Evolutionary conservation across 1,140 invertebrate species (phyloP), one percentile per base, ranked within the genome.

Genomic region (Drosophila arizonae): DNA sequence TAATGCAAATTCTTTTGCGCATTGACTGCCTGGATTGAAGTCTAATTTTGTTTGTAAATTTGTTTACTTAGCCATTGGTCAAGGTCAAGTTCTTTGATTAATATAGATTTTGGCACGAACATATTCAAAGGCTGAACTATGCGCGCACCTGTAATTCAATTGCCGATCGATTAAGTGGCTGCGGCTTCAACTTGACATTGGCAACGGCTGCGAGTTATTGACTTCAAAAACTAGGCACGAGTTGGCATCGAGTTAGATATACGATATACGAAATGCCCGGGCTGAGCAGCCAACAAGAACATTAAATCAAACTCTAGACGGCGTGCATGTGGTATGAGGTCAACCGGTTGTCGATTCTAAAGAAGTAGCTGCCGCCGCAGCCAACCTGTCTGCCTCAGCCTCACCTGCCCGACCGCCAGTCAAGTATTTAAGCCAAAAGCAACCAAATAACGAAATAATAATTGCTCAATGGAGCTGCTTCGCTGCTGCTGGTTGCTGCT

Each of bases 261-360:
- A 43, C n/a, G 24, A 66, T 43, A 54, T 30, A 30, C n/a, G 43
- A 30, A 30, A 30, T 6, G 3, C 65, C 46, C 54, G 24, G 36
- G 0, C 36, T 28, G n/a, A 41, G 33, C 62, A 67, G 55, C 62
- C 70, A 79, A 75, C 78, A 87, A 86, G 82, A 86, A 86, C 74
- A 72, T 51, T n/a, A 28, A 51, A n/a, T 86, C 54, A 64, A 74
- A 54, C 82, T 58, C 30, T 70, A 65, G 72, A 68, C 73, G 76
- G 68, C 84, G 76, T 86, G 76, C 79, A 82, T 74, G 58, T 70
- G 64, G 75, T 77, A 71, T 79, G 82, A 87, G 82, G 82, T 87
- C 82, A 84, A 88, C 82, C 85, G 84, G 82, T 87, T 87, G 72
- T 79, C 65, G 65, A 41, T 81, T 86, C 77, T 77, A 63, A 51